Percentiles rank a stretch among this genome's conserved stretches.
Evolutionary conservation across 2,797 vertebrate species (phyloP).

Genomic region (Gobionotothen gibberifrons): DNA sequence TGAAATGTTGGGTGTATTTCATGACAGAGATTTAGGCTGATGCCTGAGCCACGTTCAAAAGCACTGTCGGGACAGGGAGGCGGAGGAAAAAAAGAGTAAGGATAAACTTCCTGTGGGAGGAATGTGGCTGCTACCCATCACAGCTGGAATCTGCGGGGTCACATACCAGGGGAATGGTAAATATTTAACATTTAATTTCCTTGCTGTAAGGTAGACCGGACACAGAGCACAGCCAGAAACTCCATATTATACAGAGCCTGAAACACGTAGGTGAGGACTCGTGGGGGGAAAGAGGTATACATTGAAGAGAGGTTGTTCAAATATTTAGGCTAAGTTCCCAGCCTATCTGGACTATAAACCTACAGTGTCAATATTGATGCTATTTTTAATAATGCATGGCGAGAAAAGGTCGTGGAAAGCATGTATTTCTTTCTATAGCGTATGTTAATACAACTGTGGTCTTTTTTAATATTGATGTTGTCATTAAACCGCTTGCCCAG

Average conservation of each 20-base stretch:
- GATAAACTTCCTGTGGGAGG: slow-evolving; percentile 83
- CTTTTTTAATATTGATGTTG: slow-evolving; percentile 10
- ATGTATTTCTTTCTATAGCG: background rate
- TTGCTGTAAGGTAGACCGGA: slow-evolving; percentile 80
- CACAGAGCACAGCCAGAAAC: slow-evolving; percentile 60
- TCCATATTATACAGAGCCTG: slow-evolving; percentile 52
- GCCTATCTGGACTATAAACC: slow-evolving; percentile 47
- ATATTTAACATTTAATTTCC: slow-evolving; percentile 86
- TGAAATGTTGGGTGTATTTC: slow-evolving; percentile 70
- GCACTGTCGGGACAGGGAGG: slow-evolving; percentile 50
- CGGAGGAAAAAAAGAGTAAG: slow-evolving; percentile 47
- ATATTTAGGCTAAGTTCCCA: slow-evolving; percentile 75
- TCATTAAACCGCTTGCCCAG: slow-evolving; percentile 25
- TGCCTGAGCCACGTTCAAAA: slow-evolving; percentile 68
- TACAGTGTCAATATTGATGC: slow-evolving; percentile 72
- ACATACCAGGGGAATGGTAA: slow-evolving; percentile 83
- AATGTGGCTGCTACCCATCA: slow-evolving; percentile 81
- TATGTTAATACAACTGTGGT: slow-evolving; percentile 28
- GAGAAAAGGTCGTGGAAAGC: slow-evolving; percentile 32
- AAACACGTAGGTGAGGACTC: slow-evolving; percentile 51
- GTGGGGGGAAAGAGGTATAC: slow-evolving; percentile 53
- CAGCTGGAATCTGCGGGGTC: slow-evolving; percentile 77
- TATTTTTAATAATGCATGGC: slow-evolving; percentile 65
- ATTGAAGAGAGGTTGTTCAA: slow-evolving; percentile 75
- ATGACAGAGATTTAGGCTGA: slow-evolving; percentile 66